Conservation (phyloP, 2,888 invertebrate genomes). For the Furcula furcula region DNA sequence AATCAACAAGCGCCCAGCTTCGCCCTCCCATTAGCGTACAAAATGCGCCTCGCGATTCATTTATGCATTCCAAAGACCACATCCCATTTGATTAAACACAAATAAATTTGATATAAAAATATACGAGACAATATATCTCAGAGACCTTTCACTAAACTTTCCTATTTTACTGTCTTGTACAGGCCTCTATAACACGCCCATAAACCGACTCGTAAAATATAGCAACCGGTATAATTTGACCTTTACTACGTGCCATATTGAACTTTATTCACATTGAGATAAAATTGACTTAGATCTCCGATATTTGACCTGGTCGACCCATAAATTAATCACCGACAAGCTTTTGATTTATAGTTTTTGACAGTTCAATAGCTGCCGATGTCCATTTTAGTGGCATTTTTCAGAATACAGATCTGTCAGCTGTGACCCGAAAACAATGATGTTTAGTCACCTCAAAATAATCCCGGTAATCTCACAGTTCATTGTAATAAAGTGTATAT, state of each 20-base stretch:
- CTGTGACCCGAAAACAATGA: slow-evolving; percentile 16
- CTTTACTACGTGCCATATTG: slow-evolving; percentile 16
- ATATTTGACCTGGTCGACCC: slow-evolving; percentile 29
- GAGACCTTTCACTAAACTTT: slow-evolving; percentile 60
- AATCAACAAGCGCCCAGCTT: not conserved
- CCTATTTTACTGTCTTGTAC: slow-evolving; percentile 55
- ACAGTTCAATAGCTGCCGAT: slow-evolving; percentile 56
- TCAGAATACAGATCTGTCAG: slow-evolving; percentile 24
- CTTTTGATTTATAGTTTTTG: slow-evolving; percentile 58
- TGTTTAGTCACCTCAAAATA: not conserved
- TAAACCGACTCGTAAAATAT: slow-evolving; percentile 53
- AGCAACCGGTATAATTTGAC: slow-evolving; percentile 23
- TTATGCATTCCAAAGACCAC: slow-evolving; percentile 9
- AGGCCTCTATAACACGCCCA: slow-evolving; percentile 45
- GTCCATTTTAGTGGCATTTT: slow-evolving; percentile 39
- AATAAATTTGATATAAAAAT: slow-evolving; percentile 36
- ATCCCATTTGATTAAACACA: slow-evolving; percentile 34
- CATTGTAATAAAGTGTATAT: slow-evolving; percentile 5
- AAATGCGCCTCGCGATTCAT: slow-evolving; percentile 1
- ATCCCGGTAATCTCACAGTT: not conserved
- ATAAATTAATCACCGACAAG: slow-evolving; percentile 55
- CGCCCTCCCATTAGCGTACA: not conserved
- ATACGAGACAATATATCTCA: slow-evolving; percentile 50
- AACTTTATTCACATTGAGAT: slow-evolving; percentile 23
- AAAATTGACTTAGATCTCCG: slow-evolving; percentile 15